Conservation (phyloP, 2,888 invertebrate genomes). For the Hypselothyrea guttata region DNA sequence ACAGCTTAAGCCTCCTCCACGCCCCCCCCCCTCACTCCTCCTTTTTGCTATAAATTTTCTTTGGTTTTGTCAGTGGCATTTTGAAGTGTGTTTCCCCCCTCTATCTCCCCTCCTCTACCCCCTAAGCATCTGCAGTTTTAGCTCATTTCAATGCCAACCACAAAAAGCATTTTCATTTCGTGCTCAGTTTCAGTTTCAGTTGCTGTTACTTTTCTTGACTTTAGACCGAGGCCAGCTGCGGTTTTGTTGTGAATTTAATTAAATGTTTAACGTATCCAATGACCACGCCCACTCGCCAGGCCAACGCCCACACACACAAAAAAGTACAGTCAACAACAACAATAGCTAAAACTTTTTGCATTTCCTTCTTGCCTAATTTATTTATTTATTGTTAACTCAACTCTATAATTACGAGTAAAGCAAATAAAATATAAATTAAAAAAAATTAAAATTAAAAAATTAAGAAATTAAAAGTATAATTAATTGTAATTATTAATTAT, state of each 20-base stretch:
- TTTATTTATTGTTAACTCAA: too few species aligned
- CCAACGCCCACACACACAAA: conserved; percentile 23
- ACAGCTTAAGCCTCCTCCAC: too few species aligned
- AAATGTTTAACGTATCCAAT: conserved; percentile 66
- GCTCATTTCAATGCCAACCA: conserved; percentile 74
- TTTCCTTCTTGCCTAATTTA: too few species aligned
- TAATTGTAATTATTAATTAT: too few species aligned
- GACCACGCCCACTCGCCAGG: conserved; percentile 14
- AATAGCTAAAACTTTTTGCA: too few species aligned
- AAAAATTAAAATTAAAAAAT: too few species aligned
- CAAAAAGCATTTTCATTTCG: conserved; percentile 59
- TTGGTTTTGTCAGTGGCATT: conserved; percentile 75
- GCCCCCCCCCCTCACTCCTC: too few species aligned
- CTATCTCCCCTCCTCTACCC: too few species aligned
- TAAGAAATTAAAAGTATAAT: too few species aligned
- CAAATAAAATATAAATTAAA: too few species aligned
- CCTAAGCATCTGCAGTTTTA: conserved; percentile 20
- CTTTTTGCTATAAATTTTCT: conserved; percentile 76
- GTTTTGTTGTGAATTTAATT: conserved; percentile 69
- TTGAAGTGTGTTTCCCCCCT: conserved; percentile 63
- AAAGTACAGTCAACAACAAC: too few species aligned
- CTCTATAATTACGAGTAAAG: too few species aligned
- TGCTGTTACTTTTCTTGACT: conserved; percentile 57
- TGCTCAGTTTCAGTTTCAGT: conserved; percentile 38
- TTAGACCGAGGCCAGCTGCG: conserved; percentile 34